phyloP scores from a whole-genome alignment of 1,140 invertebrate species.

The Uloborus diversus region DNA sequence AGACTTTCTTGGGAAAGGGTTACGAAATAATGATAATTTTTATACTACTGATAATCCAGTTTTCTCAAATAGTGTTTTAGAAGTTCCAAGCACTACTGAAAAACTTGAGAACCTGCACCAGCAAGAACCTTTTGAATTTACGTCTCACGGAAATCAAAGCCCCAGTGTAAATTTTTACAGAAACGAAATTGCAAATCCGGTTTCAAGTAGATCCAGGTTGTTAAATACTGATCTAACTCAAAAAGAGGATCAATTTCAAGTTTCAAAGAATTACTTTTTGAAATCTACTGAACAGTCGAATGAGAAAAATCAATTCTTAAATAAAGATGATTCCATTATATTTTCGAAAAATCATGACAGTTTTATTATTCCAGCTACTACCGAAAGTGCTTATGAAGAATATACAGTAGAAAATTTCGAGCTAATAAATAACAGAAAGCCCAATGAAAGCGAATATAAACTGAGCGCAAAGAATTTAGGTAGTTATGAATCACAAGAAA shows the following conservation, averaged over 20 bases:
- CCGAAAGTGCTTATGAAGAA: background rate
- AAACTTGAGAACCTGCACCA: slow-evolving; percentile 12
- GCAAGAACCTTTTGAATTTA: too few relatives aligned
- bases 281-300: background rate
- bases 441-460: background rate
- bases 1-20: background rate
- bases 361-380: background rate
- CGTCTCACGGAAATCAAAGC: background rate
- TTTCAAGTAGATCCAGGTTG: background rate
- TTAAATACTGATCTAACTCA: background rate
- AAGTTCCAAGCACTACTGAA: background rate
- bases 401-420: background rate
- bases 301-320: background rate
- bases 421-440: background rate
- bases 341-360: background rate
- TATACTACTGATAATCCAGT: background rate
- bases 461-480: too few relatives aligned
- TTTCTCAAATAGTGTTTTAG: slow-evolving; percentile 16
- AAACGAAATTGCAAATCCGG: slow-evolving; percentile 3
- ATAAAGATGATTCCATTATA: background rate
- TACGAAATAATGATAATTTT: background rate
- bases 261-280: background rate
- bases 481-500: too few relatives aligned
- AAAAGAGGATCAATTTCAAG: background rate
- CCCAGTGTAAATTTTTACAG: background rate